Conservation (phyloP, 2,113 vertebrate species). For the Pristiophorus japonicus region DNA sequence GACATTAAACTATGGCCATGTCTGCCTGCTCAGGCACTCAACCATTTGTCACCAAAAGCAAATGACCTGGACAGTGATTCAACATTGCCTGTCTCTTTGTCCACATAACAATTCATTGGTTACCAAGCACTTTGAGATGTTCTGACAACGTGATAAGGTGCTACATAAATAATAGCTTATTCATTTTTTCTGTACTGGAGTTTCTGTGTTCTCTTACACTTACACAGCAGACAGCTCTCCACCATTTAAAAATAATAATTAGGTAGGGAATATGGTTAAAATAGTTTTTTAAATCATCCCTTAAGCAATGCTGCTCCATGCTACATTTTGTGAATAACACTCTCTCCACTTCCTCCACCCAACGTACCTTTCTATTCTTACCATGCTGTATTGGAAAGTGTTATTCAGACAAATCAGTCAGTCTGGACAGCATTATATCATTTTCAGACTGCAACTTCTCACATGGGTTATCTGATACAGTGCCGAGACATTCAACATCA, state of each 20-base stretch:
- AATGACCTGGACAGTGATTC: background rate
- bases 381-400: conserved; percentile 18
- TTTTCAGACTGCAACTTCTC: conserved; percentile 1
- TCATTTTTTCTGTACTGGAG: background rate
- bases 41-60: background rate
- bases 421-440: background rate
- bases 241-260: background rate
- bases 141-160: background rate
- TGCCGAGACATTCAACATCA: background rate
- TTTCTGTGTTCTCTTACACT: background rate
- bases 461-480: background rate
- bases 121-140: background rate
- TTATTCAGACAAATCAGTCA: conserved; percentile 10
- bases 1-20: background rate
- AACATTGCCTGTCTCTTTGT: background rate
- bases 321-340: background rate
- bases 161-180: background rate
- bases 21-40: background rate
- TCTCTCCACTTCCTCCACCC: background rate
- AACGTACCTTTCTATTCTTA: background rate
- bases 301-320: background rate
- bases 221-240: background rate
- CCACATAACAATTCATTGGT: too few species aligned
- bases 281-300: background rate
- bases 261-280: background rate